phyloP scores from a whole-genome alignment of 2,113 vertebrate species.

The Colossoma macropomum region DNA sequence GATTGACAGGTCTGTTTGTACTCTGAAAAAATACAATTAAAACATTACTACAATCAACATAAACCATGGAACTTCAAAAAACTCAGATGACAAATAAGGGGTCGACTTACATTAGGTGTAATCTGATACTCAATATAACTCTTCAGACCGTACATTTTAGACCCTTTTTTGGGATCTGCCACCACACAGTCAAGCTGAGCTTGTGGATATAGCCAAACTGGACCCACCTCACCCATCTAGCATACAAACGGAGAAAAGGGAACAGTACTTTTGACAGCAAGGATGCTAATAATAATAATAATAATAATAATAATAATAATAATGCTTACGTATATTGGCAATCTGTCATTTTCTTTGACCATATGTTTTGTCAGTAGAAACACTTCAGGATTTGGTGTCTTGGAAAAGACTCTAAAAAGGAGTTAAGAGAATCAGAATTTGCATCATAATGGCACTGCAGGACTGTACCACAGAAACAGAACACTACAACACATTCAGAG shows the following conservation, averaged over 20 bases:
- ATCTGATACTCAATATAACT: constrained; percentile 91
- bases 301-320: background rate
- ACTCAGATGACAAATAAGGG: background rate
- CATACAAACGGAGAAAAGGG: constrained; percentile 21
- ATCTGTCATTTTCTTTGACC: constrained; percentile 85
- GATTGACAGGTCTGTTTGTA: constrained; percentile 87
- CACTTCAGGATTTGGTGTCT: constrained; percentile 83
- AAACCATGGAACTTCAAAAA: background rate
- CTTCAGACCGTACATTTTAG: constrained; percentile 90
- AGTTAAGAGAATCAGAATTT: background rate
- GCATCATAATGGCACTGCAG: background rate
- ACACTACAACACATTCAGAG: too few relatives aligned
- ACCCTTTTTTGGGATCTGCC: constrained; percentile 87
- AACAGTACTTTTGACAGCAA: background rate
- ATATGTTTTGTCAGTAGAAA: constrained; percentile 85
- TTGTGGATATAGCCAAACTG: constrained; percentile 87
- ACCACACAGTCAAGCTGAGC: constrained; percentile 85
- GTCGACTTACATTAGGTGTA: constrained; percentile 83
- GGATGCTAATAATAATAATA: background rate
- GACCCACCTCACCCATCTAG: constrained; percentile 86
- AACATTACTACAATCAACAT: background rate
- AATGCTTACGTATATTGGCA: constrained; percentile 83
- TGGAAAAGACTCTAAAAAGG: constrained; percentile 76
- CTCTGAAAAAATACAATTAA: constrained; percentile 71
- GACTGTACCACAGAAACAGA: too few relatives aligned